phyloP scores from a whole-genome alignment of 1,140 invertebrate species.

The Cephus cinctus region DNA sequence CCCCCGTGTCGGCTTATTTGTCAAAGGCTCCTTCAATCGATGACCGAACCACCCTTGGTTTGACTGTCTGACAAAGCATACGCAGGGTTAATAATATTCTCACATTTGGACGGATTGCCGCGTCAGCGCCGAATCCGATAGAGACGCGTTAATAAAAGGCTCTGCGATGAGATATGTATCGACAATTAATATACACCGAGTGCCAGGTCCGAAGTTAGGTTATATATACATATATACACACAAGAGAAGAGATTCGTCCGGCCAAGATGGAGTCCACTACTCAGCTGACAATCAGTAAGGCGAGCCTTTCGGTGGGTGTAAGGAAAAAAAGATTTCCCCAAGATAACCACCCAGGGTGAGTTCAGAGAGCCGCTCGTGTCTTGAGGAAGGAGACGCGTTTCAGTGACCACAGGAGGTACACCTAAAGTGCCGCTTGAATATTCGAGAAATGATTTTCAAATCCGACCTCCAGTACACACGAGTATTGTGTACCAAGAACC shows the following conservation, averaged over 20 bases:
- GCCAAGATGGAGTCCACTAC: too few relatives aligned
- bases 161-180: slow-evolving; percentile 30
- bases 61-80: slow-evolving; percentile 20
- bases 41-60: slow-evolving; percentile 25
- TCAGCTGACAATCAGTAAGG: too few relatives aligned
- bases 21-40: slow-evolving; percentile 34
- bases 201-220: slow-evolving; percentile 13
- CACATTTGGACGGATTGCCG: slow-evolving; percentile 40
- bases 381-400: background rate
- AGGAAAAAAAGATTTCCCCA: slow-evolving; percentile 11
- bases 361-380: background rate
- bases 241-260: too few relatives aligned
- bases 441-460: background rate
- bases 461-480: too few relatives aligned
- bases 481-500: too few relatives aligned
- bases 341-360: slow-evolving; percentile 20
- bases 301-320: slow-evolving; percentile 1
- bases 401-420: background rate
- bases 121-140: slow-evolving; percentile 25
- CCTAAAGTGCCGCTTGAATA: background rate
- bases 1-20: slow-evolving; percentile 41
- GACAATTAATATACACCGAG: slow-evolving; percentile 38
- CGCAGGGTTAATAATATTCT: slow-evolving; percentile 42
- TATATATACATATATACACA: too few relatives aligned
- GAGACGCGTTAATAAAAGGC: slow-evolving; percentile 25